Evolutionary conservation across 1,140 invertebrate genomes (phyloP).

Genomic region (Drosophila sechellia): DNA sequence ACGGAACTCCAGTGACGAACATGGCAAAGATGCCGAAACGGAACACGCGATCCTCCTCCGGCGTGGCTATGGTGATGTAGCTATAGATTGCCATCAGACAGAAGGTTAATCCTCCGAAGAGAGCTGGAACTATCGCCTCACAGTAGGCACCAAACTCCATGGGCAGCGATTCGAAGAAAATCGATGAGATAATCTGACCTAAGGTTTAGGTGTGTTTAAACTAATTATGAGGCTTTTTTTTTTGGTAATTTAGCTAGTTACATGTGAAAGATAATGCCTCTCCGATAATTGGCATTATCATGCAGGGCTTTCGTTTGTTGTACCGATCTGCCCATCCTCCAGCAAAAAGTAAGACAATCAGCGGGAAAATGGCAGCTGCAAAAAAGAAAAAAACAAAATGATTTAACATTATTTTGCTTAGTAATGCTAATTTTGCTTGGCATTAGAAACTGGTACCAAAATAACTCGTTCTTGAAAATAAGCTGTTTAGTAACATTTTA

Average conservation of each 20-base stretch:
- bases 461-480: slow-evolving; percentile 12
- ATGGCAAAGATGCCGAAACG: slow-evolving; percentile 84
- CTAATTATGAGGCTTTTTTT: fast-evolving
- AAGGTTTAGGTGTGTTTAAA: background rate
- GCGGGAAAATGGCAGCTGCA: slow-evolving; percentile 86
- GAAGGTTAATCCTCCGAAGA: slow-evolving; percentile 86
- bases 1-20: slow-evolving; percentile 75
- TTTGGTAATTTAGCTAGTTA: slow-evolving; percentile 31
- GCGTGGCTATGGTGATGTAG: slow-evolving; percentile 87
- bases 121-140: slow-evolving; percentile 86
- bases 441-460: slow-evolving; percentile 6
- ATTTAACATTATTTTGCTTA: background rate
- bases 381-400: background rate
- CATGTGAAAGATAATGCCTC: slow-evolving; percentile 84
- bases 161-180: slow-evolving; percentile 83
- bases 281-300: slow-evolving; percentile 87
- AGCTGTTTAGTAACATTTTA: background rate
- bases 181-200: slow-evolving; percentile 75
- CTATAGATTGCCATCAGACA: slow-evolving; percentile 88
- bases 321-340: slow-evolving; percentile 88
- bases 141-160: slow-evolving; percentile 86
- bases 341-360: slow-evolving; percentile 87
- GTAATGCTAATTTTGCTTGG: background rate
- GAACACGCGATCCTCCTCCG: slow-evolving; percentile 86
- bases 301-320: slow-evolving; percentile 88